A percentile compares a stretch with the other conserved stretches of the same genome.
These are phyloP conservation scores for Melopsittacus undulatus DNA, from an alignment of 2,797 vertebrate species.

Conservation along the genomic window DNA sequence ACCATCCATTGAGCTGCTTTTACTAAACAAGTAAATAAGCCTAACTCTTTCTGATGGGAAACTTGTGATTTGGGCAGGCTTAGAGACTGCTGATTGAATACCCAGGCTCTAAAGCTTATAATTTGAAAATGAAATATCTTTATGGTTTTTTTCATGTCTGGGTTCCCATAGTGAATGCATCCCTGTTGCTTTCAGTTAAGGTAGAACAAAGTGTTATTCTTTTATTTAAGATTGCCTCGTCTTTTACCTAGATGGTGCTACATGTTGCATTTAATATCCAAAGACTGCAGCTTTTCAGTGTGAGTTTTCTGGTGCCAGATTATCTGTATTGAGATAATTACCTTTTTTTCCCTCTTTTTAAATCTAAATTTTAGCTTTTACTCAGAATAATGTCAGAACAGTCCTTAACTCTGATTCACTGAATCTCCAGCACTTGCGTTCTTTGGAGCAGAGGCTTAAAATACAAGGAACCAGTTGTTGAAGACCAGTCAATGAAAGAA, in stretches of 20 bases:
- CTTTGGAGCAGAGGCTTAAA: neutral
- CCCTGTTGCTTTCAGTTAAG: neutral
- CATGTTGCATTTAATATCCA: neutral
- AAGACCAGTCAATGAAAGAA: neutral
- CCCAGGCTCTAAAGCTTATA: neutral
- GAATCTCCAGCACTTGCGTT: neutral
- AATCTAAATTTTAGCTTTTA: neutral
- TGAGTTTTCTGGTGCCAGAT: neutral
- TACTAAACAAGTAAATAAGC: neutral
- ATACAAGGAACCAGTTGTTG: neutral
- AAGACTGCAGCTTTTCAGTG: neutral
- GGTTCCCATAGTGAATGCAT: neutral
- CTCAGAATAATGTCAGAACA: no score
- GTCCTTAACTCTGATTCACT: neutral
- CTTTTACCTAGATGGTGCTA: neutral
- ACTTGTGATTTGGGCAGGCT: neutral
- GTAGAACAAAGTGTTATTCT: neutral
- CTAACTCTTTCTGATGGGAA: neutral
- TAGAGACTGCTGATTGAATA: neutral
- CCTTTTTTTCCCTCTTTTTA: neutral
- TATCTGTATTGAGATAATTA: neutral
- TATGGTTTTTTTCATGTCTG: neutral
- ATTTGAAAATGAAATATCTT: neutral
- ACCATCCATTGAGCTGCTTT: neutral
- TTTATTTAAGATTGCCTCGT: neutral